Percentiles rank a stretch among this genome's conserved stretches.
These are phyloP conservation scores for Limnephilus lunatus DNA, from an alignment of 2,888 invertebrate genomes.

Conservation along the genomic window DNA sequence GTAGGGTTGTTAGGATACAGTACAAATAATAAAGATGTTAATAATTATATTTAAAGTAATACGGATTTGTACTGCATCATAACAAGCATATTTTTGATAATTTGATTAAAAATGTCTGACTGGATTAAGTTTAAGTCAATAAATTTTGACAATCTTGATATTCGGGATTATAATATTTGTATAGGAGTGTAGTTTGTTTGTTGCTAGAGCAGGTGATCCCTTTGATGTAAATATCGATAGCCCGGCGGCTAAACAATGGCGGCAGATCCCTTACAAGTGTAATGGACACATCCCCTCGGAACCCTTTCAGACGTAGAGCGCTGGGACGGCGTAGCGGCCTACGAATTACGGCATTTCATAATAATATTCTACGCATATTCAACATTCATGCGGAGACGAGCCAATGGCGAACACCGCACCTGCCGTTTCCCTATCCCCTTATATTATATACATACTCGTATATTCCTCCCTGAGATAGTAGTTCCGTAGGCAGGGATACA, in stretches of 20 bases:
- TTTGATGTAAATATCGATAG: slow-evolving; percentile 60
- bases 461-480: slow-evolving; percentile 52
- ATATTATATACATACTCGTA: slow-evolving; percentile 4
- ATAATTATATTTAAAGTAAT: too few relatives aligned
- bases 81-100: neutral
- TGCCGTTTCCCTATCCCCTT: slow-evolving; percentile 59
- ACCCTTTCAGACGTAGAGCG: slow-evolving; percentile 58
- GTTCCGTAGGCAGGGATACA: slow-evolving; percentile 50
- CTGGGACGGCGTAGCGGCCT: slow-evolving; percentile 48
- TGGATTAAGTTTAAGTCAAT: neutral
- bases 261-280: slow-evolving; percentile 53
- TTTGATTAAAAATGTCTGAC: neutral
- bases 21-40: too few relatives aligned
- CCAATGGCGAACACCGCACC: slow-evolving; percentile 65
- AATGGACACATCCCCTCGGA: slow-evolving; percentile 60
- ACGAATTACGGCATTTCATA: slow-evolving; percentile 63
- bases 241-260: slow-evolving; percentile 61
- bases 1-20: too few relatives aligned
- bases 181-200: neutral
- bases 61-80: too few relatives aligned
- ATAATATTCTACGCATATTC: slow-evolving; percentile 62
- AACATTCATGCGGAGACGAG: slow-evolving; percentile 57
- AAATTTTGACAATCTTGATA: neutral
- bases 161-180: too few relatives aligned
- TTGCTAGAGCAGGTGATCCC: slow-evolving; percentile 19